A percentile compares a stretch with the other conserved stretches of the same genome.
These are phyloP conservation scores for Pteromalus puparum DNA, from an alignment of 1,140 invertebrate genomes.

Conservation along the genomic window DNA sequence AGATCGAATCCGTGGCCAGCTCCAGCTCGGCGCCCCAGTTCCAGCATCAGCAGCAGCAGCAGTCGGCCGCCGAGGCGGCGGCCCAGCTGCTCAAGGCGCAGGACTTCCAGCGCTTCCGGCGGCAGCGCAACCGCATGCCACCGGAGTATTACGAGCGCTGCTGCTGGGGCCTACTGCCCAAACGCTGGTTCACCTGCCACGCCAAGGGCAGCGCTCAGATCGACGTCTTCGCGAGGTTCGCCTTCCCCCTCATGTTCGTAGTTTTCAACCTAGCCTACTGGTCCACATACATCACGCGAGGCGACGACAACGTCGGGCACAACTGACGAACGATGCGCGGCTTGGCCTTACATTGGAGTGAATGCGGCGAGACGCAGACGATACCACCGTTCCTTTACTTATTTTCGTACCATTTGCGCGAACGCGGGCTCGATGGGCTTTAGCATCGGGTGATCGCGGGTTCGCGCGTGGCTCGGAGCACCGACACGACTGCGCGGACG, in stretches of 20 bases:
- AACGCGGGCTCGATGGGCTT: neutral
- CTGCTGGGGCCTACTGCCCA: slow-evolving; percentile 63
- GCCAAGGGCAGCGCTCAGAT: slow-evolving; percentile 93
- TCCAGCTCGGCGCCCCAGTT: slow-evolving; percentile 50
- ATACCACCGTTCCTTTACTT: neutral
- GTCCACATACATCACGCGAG: slow-evolving; percentile 90
- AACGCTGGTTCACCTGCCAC: slow-evolving; percentile 91
- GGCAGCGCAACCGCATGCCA: slow-evolving; percentile 44
- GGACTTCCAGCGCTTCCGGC: slow-evolving; percentile 58
- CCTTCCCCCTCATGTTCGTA: slow-evolving; percentile 94
- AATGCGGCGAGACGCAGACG: neutral
- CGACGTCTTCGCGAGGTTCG: slow-evolving; percentile 94
- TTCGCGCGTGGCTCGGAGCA: neutral
- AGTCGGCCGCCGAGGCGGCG: slow-evolving; percentile 58
- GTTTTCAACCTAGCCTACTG: slow-evolving; percentile 97
- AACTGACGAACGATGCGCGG: slow-evolving; percentile 49
- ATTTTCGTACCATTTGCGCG: neutral
- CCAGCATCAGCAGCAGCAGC: slow-evolving; percentile 56
- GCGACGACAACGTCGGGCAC: slow-evolving; percentile 75
- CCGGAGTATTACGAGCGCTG: slow-evolving; percentile 58
- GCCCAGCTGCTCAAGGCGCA: slow-evolving; percentile 57
- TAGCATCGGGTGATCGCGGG: neutral
- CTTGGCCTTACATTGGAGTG: neutral
- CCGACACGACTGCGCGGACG: neutral
- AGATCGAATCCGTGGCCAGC: slow-evolving; percentile 18